Percentiles rank a stretch among this genome's conserved stretches.
These are phyloP conservation scores for Grantiella picta DNA, from an alignment of 2,113 vertebrate genomes.

Conservation along the genomic window DNA sequence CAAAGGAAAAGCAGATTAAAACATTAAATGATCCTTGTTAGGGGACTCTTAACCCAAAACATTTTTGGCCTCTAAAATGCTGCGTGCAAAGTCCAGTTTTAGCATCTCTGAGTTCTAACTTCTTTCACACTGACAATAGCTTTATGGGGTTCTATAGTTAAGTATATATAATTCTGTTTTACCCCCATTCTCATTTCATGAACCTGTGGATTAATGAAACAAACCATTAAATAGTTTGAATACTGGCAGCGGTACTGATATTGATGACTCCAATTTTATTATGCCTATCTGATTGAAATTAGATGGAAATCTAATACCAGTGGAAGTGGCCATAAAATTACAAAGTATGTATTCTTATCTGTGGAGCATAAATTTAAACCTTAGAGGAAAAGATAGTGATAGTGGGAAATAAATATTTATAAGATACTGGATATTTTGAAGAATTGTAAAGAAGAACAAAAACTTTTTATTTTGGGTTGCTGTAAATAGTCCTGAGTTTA, in stretches of 20 bases:
- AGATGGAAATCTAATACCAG: neutral
- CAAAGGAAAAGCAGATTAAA: neutral
- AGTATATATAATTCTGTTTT: neutral
- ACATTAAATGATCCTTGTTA: neutral
- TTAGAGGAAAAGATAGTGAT: neutral
- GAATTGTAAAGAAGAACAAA: neutral
- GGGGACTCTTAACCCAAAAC: neutral
- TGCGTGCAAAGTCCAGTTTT: neutral
- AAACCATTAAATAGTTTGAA: neutral
- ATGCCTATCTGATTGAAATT: neutral
- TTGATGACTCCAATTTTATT: neutral
- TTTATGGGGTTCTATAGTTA: neutral
- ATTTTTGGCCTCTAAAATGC: neutral
- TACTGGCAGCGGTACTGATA: neutral
- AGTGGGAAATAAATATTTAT: neutral
- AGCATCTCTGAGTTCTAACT: neutral
- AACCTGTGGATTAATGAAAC: conserved; percentile 1
- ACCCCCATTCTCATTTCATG: neutral
- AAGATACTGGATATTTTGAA: neutral
- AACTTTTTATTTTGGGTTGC: neutral
- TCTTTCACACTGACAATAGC: neutral
- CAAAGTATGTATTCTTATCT: neutral
- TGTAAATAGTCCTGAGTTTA: neutral
- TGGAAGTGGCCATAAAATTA: neutral
- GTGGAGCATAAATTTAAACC: neutral